Percentiles rank a stretch among this genome's conserved stretches.
phyloP scores from a whole-genome alignment of 53 echinoderm and acorn worm genomes.

The Holothuria scabra region DNA sequence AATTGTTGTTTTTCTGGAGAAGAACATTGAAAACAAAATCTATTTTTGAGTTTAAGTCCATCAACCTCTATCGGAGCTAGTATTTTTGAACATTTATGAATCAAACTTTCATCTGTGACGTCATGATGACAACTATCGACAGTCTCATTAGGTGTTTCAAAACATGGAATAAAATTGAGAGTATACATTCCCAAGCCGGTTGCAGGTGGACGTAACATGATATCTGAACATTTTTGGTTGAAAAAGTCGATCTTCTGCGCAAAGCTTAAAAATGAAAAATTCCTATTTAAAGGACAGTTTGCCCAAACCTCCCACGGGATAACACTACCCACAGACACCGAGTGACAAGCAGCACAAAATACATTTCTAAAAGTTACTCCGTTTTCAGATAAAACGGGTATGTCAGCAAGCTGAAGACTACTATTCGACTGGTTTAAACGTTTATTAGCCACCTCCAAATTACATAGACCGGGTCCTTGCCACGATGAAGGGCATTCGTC shows the following conservation, averaged over 20 bases:
- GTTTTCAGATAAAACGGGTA: neutral
- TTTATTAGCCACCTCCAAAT: neutral
- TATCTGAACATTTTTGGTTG: too few species aligned
- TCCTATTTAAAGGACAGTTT: neutral
- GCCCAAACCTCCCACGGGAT: neutral
- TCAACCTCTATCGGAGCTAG: neutral
- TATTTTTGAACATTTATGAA: neutral
- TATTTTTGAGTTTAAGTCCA: neutral
- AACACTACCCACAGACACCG: neutral
- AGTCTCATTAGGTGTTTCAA: neutral
- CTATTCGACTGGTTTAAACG: neutral
- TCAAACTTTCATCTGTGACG: neutral
- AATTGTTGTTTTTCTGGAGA: neutral
- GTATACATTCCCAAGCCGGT: too few species aligned
- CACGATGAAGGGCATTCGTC: slow-evolving; percentile 12
- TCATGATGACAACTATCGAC: neutral
- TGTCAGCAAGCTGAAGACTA: neutral
- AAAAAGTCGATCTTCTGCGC: too few species aligned
- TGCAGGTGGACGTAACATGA: too few species aligned
- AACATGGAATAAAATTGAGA: too few species aligned
- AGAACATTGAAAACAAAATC: neutral
- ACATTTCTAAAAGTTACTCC: slow-evolving; percentile 19
- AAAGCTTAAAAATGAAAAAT: too few species aligned
- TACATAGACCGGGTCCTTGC: neutral
- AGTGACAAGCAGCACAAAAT: slow-evolving; percentile 12